These are phyloP conservation scores for Eulemur rubriventer DNA, from an alignment of 2,797 vertebrate species.

Conservation along the genomic window DNA sequence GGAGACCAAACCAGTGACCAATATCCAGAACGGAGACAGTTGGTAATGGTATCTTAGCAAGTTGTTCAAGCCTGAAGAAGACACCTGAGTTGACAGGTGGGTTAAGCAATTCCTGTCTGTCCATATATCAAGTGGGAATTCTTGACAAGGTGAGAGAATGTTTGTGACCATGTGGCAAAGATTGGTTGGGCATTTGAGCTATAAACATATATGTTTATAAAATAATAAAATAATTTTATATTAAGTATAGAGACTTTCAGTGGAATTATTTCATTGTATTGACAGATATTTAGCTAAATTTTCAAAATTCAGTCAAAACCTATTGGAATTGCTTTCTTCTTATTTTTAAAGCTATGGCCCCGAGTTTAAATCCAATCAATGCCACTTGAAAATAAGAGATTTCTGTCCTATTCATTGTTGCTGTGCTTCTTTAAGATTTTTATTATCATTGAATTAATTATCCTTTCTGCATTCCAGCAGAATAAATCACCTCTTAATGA, in stretches of 20 bases:
- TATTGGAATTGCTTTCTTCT: slow-evolving; percentile 8
- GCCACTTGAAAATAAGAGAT: neutral
- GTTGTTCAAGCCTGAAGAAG: neutral
- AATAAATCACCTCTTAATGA: neutral
- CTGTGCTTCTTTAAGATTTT: neutral
- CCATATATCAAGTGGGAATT: neutral
- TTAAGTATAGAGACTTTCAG: neutral
- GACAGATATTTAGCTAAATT: neutral
- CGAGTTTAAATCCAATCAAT: neutral
- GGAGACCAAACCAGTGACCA: neutral
- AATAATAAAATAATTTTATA: neutral
- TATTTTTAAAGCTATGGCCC: neutral
- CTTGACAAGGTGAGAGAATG: neutral
- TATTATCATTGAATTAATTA: neutral
- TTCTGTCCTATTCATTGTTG: neutral
- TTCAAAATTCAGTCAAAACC: neutral
- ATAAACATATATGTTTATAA: neutral
- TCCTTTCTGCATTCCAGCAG: neutral
- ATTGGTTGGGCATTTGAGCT: neutral
- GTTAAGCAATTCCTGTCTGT: neutral
- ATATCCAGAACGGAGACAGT: neutral
- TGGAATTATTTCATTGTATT: neutral
- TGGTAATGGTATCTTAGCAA: neutral
- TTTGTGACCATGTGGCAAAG: neutral
- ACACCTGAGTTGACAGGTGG: neutral